A percentile compares a stretch with the other conserved stretches of the same genome.
phyloP scores from a whole-genome alignment of 1,140 invertebrate species.

The Brachionus manjavacas region DNA sequence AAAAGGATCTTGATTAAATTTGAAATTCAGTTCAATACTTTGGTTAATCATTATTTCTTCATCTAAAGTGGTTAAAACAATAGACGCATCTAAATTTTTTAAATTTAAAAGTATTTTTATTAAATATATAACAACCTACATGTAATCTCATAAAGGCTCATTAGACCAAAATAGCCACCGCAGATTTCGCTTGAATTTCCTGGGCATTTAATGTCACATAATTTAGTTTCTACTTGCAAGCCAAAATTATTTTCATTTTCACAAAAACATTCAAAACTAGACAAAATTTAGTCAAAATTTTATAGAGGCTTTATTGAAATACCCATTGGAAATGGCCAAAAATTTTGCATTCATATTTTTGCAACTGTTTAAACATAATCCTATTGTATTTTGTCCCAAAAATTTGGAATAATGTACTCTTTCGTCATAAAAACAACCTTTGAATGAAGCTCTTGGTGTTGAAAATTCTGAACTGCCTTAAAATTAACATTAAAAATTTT shows the following conservation, averaged over 20 bases:
- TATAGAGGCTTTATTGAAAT: background rate
- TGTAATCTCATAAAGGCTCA: background rate
- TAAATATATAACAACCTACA: background rate
- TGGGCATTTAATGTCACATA: background rate
- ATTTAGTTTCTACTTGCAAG: background rate
- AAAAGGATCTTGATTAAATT: background rate
- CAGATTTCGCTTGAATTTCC: conserved; percentile 17
- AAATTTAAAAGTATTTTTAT: background rate
- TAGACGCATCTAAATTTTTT: background rate
- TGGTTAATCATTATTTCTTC: background rate
- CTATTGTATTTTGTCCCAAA: background rate
- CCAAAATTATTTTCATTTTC: background rate
- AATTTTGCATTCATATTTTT: background rate
- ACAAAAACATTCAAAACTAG: background rate
- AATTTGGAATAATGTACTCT: background rate
- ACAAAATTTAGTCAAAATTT: background rate
- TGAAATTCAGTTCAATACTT: background rate
- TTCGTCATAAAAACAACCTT: background rate
- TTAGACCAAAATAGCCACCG: background rate
- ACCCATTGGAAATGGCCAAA: background rate
- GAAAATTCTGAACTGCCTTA: background rate
- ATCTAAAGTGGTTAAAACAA: background rate
- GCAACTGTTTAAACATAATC: background rate
- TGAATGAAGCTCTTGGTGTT: background rate
- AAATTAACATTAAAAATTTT: no score